phyloP scores from a whole-genome alignment of 2,113 vertebrate species.

The Aleadryas rufinucha region DNA sequence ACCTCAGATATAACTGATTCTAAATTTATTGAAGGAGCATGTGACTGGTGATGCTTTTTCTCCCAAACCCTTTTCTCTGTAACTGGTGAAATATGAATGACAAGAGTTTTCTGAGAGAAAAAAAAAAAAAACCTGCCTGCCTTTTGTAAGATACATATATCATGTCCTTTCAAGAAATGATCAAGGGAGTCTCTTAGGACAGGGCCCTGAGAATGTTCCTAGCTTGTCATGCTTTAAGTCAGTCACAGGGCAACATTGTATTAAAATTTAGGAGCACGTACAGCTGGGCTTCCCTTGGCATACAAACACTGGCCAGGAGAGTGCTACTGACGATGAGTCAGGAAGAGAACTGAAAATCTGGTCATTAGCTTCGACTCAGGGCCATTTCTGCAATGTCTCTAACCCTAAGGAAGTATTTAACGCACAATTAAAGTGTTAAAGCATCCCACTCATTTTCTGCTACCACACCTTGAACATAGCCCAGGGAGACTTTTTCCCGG shows the following conservation, averaged over 20 bases:
- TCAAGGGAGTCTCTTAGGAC: background rate
- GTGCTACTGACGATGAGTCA: background rate
- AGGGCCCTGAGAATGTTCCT: background rate
- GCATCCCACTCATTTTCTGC: background rate
- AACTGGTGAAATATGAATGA: background rate
- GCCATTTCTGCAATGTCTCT: background rate
- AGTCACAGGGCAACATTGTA: background rate
- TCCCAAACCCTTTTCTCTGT: background rate
- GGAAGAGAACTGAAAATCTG: background rate
- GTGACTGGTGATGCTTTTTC: background rate
- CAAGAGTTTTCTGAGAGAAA: background rate
- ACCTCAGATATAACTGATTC: background rate
- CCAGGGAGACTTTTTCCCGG: background rate
- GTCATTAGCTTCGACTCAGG: background rate
- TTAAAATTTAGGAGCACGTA: background rate
- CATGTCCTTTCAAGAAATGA: background rate
- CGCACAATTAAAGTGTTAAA: background rate
- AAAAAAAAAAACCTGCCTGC: background rate
- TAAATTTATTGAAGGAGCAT: slow-evolving; percentile 1
- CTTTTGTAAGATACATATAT: background rate
- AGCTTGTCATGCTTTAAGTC: background rate
- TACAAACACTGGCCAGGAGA: background rate
- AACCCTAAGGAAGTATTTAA: background rate
- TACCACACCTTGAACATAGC: background rate
- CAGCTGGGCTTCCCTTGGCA: background rate